Evolutionary conservation across 2,113 vertebrate species (phyloP), one percentile per base, ranked within the genome.

Genomic region (Dinomys branickii): DNA sequence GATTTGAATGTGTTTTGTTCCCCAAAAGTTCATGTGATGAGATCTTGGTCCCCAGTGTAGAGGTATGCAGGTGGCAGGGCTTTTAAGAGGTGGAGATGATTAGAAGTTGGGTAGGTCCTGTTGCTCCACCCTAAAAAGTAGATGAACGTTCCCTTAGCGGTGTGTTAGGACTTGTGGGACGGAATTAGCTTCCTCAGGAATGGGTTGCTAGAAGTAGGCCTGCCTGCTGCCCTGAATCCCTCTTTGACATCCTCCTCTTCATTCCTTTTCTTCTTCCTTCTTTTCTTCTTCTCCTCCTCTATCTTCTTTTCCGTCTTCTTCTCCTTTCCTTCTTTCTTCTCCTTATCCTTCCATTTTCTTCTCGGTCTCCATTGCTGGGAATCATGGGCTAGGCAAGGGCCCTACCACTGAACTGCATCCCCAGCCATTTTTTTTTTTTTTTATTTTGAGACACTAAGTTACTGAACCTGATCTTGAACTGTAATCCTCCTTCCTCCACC

Each of bases 221-320:
- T 16, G 0, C 20, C 7, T 12, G 14, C 35, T 80, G 44, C 44
- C 24, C 35, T 41, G 17, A 56, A 33, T 5, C 61, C 17, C n/a
- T 28, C 41, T 3, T 14, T 7, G 7, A 12, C 5, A 11, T 0
- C 7, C 30, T 2, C 13, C 1, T 22, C 7, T 14, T 28, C 2
- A 17, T 52, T 41, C 7, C 20, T 3, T 50, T 54, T 9, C 8
- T 12, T 9, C 26, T 20, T 16, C 8, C 19, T n/a, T n/a, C n/a
- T n/a, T n/a, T n/a, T 13, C 3, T 13, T 19, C 0, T 14, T 17
- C 2, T 8, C 2, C 33, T 44, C 44, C 1, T 9, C 28, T 3
- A 3, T 2, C 9, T 11, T 13, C 28, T 59, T 35, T 14, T 1
- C 7, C n/a, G 28, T 10, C 22, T 75, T 9, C 14, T 38, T 10